These are phyloP conservation scores for Trichogramma pretiosum DNA, from an alignment of 1,140 invertebrate species.

Conservation along the genomic window DNA sequence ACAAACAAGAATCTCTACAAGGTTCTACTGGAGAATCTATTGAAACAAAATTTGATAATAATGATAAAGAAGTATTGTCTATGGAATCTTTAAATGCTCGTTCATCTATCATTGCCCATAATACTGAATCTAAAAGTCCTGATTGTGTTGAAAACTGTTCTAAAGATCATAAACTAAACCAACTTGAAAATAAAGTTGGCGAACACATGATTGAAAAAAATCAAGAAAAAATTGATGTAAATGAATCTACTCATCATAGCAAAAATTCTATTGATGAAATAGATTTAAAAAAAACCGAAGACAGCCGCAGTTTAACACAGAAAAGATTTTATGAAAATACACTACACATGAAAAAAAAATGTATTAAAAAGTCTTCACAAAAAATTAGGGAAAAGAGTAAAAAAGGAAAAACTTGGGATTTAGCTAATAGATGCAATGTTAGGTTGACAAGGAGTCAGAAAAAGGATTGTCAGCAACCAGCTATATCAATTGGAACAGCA, in stretches of 20 bases:
- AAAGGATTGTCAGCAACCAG: conserved; percentile 29
- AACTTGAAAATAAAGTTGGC: too few species aligned
- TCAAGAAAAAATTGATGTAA: too few species aligned
- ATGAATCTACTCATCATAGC: conserved; percentile 9
- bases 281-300: conserved; percentile 35
- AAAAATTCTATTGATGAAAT: too few species aligned
- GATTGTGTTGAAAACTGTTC: conserved; percentile 16
- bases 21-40: conserved; percentile 14
- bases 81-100: too few species aligned
- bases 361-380: conserved; percentile 36
- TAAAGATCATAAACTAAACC: too few species aligned
- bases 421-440: conserved; percentile 25
- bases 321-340: conserved; percentile 29
- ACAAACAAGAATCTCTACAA: conserved; percentile 14
- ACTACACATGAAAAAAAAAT: conserved; percentile 46
- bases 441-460: conserved; percentile 37
- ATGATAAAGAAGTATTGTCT: conserved; percentile 11
- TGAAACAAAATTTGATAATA: conserved; percentile 7
- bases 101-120: too few species aligned
- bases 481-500: conserved; percentile 28
- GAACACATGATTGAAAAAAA: conserved; percentile 3
- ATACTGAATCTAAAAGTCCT: conserved; percentile 13
- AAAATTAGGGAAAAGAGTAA: conserved; percentile 27
- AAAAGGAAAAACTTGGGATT: conserved; percentile 17
- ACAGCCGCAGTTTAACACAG: conserved; percentile 29